phyloP scores from a whole-genome alignment of 2,113 vertebrate genomes.

The Formicarius rufipectus region DNA sequence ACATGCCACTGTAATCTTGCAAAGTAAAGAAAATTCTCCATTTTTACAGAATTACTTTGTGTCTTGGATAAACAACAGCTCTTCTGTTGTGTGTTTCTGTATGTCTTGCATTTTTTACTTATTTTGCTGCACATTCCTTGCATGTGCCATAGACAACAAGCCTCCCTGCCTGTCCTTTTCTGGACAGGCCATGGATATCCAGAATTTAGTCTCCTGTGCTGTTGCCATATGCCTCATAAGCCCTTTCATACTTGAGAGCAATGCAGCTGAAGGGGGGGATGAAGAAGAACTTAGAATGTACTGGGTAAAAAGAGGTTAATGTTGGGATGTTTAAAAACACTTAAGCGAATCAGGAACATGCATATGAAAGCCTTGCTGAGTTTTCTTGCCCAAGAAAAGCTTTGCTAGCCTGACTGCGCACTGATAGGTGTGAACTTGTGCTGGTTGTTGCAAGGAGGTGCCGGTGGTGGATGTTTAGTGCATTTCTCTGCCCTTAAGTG shows the following conservation, averaged over 20 bases:
- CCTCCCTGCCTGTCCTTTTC: not conserved
- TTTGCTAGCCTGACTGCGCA: not conserved
- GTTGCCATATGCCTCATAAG: not conserved
- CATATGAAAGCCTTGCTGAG: not conserved
- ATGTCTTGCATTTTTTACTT: not conserved
- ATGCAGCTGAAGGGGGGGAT: not conserved
- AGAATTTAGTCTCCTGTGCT: not conserved
- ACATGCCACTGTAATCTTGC: not conserved
- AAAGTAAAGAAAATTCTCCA: not conserved
- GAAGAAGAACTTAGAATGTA: not conserved
- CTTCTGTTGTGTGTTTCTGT: not conserved
- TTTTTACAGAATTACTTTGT: not conserved
- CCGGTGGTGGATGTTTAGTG: not conserved
- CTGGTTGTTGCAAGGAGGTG: not conserved
- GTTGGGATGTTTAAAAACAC: not conserved
- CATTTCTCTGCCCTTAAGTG: not conserved
- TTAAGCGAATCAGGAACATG: not conserved
- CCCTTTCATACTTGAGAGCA: rapidly evolving
- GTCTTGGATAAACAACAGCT: not conserved
- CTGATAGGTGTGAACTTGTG: not conserved
- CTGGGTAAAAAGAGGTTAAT: not conserved
- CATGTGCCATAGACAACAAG: not conserved
- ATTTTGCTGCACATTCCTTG: not conserved
- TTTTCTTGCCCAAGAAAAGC: not conserved
- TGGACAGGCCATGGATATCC: rapidly evolving